Percentiles rank a stretch among this genome's conserved stretches.
Conservation (phyloP, 2,113 vertebrate species). For the Psophia crepitans region DNA sequence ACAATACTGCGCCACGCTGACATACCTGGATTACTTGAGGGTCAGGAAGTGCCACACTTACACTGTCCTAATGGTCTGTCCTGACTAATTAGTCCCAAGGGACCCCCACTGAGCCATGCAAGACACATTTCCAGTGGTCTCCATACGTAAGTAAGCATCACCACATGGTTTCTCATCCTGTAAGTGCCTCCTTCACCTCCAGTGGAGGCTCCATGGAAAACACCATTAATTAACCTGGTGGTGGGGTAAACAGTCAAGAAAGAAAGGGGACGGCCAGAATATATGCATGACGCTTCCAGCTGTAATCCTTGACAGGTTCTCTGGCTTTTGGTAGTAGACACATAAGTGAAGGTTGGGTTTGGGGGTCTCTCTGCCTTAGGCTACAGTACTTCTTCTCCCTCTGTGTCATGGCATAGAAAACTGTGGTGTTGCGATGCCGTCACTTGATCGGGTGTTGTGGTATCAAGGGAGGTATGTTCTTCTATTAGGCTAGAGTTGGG, state of each 20-base stretch:
- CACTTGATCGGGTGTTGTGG: not conserved
- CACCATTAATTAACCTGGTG: not conserved
- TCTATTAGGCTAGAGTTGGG: not conserved
- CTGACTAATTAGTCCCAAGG: not conserved
- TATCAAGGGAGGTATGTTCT: not conserved
- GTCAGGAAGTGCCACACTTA: not conserved
- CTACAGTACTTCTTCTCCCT: not conserved
- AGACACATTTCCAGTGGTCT: not conserved
- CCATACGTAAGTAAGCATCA: not conserved
- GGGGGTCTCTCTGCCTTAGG: not conserved
- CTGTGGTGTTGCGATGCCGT: not conserved
- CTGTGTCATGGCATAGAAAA: not conserved
- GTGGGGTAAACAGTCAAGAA: not conserved
- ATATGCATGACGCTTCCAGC: not conserved
- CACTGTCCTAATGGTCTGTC: not conserved
- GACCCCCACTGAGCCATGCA: not conserved
- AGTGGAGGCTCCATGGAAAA: not conserved
- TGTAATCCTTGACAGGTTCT: not conserved
- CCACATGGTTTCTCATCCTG: not conserved
- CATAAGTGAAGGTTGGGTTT: not conserved
- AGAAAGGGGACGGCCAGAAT: not conserved
- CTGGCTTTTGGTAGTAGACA: not conserved
- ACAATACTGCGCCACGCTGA: rapidly evolving
- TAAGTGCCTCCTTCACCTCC: not conserved
- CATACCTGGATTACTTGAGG: not conserved